Evolutionary conservation across 1,140 invertebrate genomes (phyloP).

Genomic region (Heliconius hermathena): DNA sequence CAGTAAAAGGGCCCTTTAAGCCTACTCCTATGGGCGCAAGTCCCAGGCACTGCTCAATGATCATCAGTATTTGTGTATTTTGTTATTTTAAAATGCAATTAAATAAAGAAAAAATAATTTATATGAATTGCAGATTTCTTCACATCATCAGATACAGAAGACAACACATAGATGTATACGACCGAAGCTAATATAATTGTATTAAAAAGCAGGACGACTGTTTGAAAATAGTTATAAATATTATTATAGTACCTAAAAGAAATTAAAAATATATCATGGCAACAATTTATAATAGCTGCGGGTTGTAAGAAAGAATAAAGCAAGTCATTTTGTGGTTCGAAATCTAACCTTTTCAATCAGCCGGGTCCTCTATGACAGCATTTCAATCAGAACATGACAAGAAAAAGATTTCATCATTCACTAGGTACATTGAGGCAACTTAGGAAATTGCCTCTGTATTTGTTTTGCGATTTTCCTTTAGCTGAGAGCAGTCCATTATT

Average conservation of each 20-base stretch:
- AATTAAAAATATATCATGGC: background rate
- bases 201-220: no score
- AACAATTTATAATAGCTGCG: background rate
- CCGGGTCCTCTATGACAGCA: constrained; percentile 24
- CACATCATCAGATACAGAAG: no score
- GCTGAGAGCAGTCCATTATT: constrained; percentile 26
- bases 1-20: no score
- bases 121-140: no score
- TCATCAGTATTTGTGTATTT: no score
- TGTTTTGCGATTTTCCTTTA: constrained; percentile 33
- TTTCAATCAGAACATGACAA: constrained; percentile 30
- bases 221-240: background rate
- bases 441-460: constrained; percentile 29
- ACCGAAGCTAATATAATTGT: no score
- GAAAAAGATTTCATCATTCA: constrained; percentile 29
- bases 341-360: constrained; percentile 21
- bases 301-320: background rate
- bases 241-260: no score
- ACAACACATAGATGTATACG: no score
- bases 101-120: no score
- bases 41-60: no score
- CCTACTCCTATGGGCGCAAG: no score
- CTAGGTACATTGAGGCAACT: constrained; percentile 17
- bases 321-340: background rate
- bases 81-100: no score